Conservation (phyloP, 2,797 vertebrate species). For the Lutra lutra region DNA sequence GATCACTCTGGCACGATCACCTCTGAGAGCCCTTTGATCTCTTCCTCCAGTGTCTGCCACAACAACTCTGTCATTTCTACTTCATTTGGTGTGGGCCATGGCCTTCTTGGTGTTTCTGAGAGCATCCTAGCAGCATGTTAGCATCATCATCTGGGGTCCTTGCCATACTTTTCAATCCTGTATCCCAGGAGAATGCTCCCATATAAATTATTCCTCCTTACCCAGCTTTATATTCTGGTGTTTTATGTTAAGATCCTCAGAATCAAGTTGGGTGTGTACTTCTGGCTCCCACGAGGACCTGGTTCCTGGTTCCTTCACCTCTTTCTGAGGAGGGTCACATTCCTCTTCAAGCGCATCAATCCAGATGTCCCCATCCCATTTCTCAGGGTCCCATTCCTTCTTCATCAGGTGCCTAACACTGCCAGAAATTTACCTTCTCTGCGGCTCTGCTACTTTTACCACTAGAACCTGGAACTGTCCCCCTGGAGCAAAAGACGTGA, state of each 20-base stretch:
- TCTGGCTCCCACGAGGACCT: background rate
- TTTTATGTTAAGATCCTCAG: background rate
- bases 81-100: too few species aligned
- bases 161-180: background rate
- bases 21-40: background rate
- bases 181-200: background rate
- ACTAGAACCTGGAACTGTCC: too few species aligned
- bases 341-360: background rate
- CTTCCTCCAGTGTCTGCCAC: background rate
- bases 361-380: background rate
- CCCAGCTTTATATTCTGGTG: background rate
- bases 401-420: background rate
- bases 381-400: background rate
- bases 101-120: background rate
- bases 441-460: background rate
- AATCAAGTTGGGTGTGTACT: accelerated
- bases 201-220: background rate
- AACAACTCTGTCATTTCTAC: background rate
- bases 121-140: background rate
- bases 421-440: background rate
- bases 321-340: background rate
- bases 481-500: background rate
- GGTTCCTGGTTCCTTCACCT: background rate
- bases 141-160: background rate
- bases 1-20: background rate